Conservation (phyloP, 2,888 invertebrate genomes). For the Sesia bembeciformis region DNA sequence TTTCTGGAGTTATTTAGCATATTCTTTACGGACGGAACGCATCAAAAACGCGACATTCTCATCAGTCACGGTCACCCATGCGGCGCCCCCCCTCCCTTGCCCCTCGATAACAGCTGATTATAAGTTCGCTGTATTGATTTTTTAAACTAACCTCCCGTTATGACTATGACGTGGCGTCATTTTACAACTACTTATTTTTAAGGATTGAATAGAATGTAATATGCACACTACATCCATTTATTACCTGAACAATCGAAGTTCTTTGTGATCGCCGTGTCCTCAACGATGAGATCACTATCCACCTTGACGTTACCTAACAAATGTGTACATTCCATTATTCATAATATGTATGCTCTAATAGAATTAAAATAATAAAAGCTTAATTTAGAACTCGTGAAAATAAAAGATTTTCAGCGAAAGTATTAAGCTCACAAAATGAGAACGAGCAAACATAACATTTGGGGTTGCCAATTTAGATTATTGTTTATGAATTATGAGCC, state of each 20-base stretch:
- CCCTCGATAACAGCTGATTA: conserved; percentile 66
- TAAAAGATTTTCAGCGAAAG: conserved; percentile 24
- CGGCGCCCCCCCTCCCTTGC: conserved; percentile 25
- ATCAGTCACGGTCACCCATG: conserved; percentile 54
- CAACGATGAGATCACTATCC: conserved; percentile 60
- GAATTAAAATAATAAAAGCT: conserved; percentile 26
- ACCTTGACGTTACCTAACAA: conserved; percentile 78
- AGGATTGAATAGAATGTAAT: conserved; percentile 15
- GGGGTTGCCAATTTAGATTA: neutral
- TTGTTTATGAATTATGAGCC: neutral
- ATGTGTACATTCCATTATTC: conserved; percentile 81
- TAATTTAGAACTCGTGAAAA: conserved; percentile 37
- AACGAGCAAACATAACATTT: neutral
- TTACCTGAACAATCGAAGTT: conserved; percentile 79
- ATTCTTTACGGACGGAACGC: too few species aligned
- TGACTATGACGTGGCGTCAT: conserved; percentile 20
- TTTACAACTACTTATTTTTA: conserved; percentile 1
- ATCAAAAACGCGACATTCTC: neutral
- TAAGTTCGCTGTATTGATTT: conserved; percentile 69
- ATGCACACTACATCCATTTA: conserved; percentile 22
- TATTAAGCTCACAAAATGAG: neutral
- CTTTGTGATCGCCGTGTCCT: conserved; percentile 74
- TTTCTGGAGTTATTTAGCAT: too few species aligned
- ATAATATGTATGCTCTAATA: conserved; percentile 34
- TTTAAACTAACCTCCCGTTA: conserved; percentile 51